These are phyloP conservation scores for Folsomia candida DNA, from an alignment of 2,888 invertebrate genomes.

Conservation along the genomic window DNA sequence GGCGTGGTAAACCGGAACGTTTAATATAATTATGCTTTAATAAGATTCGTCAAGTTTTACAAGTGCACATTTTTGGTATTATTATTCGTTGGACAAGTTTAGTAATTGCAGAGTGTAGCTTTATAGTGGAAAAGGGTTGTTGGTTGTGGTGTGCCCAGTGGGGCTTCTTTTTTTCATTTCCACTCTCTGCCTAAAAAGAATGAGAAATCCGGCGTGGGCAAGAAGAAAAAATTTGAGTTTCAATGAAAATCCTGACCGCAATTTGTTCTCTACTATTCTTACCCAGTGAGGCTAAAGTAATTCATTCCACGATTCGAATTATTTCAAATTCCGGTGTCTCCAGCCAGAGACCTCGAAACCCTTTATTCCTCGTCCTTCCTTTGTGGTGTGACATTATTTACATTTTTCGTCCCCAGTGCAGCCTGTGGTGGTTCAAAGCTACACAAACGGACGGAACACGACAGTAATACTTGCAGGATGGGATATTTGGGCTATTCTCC, in stretches of 20 bases:
- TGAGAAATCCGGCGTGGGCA: constrained; percentile 6
- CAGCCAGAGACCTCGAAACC: no score
- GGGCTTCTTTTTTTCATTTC: not conserved
- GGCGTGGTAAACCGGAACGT: no score
- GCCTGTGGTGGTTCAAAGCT: no score
- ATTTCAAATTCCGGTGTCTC: not conserved
- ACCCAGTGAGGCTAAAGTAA: constrained; percentile 6
- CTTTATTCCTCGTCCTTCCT: not conserved
- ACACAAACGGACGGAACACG: no score
- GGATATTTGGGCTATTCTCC: no score
- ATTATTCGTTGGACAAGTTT: no score
- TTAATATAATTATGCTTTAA: no score
- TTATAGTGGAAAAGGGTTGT: not conserved
- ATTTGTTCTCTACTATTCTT: constrained; percentile 13
- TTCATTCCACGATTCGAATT: not conserved
- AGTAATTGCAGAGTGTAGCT: not conserved
- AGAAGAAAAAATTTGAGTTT: constrained; percentile 10
- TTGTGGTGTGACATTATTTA: not conserved
- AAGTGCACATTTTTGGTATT: no score
- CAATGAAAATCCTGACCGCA: constrained; percentile 15
- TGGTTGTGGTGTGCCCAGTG: not conserved
- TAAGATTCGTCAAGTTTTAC: no score
- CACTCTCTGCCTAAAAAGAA: not conserved
- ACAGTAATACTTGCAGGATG: no score
- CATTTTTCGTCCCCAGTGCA: not conserved